Base-by-base conservation (phyloP, 2,888 invertebrate species). In the Dorcus hopei region DNA sequence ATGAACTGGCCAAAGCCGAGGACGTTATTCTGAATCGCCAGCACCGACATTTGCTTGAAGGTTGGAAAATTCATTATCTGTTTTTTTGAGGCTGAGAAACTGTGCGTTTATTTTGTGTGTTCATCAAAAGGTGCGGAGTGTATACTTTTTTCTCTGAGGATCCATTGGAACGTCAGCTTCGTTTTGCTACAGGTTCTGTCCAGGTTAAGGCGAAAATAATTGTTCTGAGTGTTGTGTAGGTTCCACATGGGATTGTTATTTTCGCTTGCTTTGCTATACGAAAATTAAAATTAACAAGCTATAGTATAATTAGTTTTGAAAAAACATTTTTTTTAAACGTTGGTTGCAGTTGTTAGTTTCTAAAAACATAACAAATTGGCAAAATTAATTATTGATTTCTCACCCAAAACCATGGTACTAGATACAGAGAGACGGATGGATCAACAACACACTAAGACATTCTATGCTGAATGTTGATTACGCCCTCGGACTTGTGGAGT, bases 231-330 rank as follows among this genome's bases (percentile, higher is more conserved):
- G 8, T 38, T 47, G 14, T 50, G 47, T 11, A 51, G 39, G 45
- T 50, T 51, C 56, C 56, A 56, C 23, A 51, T 19, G n/a, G 45
- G 45, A 11, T 56, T 56, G 3, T 14, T 39, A 33, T 38, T 26
- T 23, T 51, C 51, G 40, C 51, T 50, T 11, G 50, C 51, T 40
- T 45, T 50, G 11, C 56, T 56, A 9, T 1, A 54, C 5, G 26
- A 33, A 5, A 33, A 33, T 33, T 33, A 6, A 33, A 33, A 33
- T 33, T 4, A 33, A 33, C 26, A 33, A 26, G 3, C 26, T 26
- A 6, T 4, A n/a, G n/a, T n/a, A n/a, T n/a, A n/a, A n/a, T n/a
- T n/a, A n/a, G n/a, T n/a, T n/a, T n/a, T n/a, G n/a, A n/a, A n/a
- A n/a, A n/a, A n/a, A n/a, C n/a, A n/a, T n/a, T n/a, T n/a, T n/a